Evolutionary conservation across 1,140 invertebrate genomes (phyloP), one percentile per base, ranked within the genome.

Genomic region (Drosophila bocki): DNA sequence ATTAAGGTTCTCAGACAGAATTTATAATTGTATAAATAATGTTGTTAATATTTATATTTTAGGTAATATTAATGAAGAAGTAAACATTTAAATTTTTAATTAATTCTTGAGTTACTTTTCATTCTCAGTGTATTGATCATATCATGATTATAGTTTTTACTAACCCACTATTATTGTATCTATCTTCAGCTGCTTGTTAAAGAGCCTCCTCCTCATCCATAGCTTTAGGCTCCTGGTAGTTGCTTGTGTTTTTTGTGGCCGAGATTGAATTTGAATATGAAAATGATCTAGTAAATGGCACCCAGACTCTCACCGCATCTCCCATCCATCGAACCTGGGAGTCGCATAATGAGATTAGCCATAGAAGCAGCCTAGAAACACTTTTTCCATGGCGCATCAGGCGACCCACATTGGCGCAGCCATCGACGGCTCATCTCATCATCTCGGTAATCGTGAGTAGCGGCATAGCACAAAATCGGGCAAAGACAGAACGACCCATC

Each of bases 331-430:
- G 11, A 50, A 12, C 47, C 11, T 13, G 9, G n/a, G n/a, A 26
- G 32, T 29, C 22, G 12, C 58, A 37, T 45, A 50, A 81, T 81
- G 76, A 42, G 57, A 58, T 58, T 58, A 33, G 58, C 22, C 37
- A 22, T 26, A n/a, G 54, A 15, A 53, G 41, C 37, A 63, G 54
- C 62, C 64, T 76, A 68, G 65, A 80, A 77, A 84, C 70, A 84
- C 70, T 65, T 62, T 75, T 51, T 53, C 50, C 47, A 50, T 15
- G 63, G 51, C 57, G 63, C 53, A 63, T 62, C 57, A 50, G 59
- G 45, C 69, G 82, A 82, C 82, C 82, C 65, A 85, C 60, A 68
- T 85, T 50, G 70, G 22, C 53, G 17, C 17, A 41, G 33, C 54
- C 54, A 39, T 64, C 54, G 61, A 58, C 58, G 68, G 47, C 51